A percentile compares a stretch with the other conserved stretches of the same genome.
Evolutionary conservation across 1,140 invertebrate species (phyloP).

Genomic region (Neodiprion lecontei): DNA sequence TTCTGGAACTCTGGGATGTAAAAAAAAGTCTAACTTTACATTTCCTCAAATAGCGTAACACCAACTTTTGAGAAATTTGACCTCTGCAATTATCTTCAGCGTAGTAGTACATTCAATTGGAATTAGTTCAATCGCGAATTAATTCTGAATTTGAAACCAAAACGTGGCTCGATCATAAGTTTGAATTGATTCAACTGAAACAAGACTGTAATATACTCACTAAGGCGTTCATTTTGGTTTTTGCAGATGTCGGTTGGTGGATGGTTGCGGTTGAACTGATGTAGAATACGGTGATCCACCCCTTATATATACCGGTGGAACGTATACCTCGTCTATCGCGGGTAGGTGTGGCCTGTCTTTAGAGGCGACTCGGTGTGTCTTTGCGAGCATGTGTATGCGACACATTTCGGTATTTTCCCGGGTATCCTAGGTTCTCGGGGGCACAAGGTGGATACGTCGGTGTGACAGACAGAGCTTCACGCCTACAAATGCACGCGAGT

Average conservation of each 20-base stretch:
- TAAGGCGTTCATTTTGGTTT: slow-evolving; percentile 49
- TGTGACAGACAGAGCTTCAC: not conserved
- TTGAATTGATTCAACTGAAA: slow-evolving; percentile 5
- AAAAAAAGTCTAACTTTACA: no score
- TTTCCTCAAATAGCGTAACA: no score
- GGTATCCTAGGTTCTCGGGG: not conserved
- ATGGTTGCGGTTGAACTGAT: slow-evolving; percentile 46
- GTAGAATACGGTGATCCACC: slow-evolving; percentile 35
- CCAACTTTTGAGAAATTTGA: no score
- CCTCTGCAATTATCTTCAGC: no score
- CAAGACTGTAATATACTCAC: slow-evolving; percentile 41
- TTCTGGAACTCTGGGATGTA: no score
- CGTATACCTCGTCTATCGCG: not conserved
- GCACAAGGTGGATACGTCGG: not conserved
- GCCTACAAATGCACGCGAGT: not conserved
- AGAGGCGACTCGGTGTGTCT: not conserved
- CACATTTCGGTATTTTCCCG: not conserved
- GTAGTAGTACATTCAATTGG: no score
- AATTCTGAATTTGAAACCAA: no score
- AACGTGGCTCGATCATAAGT: not conserved
- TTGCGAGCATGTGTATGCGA: no score
- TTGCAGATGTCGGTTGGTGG: slow-evolving; percentile 22
- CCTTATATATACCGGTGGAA: slow-evolving; percentile 49
- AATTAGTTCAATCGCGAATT: no score
- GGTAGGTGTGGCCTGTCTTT: not conserved